Conservation (phyloP, 2,888 invertebrate genomes). For the Agriotes lineatus region DNA sequence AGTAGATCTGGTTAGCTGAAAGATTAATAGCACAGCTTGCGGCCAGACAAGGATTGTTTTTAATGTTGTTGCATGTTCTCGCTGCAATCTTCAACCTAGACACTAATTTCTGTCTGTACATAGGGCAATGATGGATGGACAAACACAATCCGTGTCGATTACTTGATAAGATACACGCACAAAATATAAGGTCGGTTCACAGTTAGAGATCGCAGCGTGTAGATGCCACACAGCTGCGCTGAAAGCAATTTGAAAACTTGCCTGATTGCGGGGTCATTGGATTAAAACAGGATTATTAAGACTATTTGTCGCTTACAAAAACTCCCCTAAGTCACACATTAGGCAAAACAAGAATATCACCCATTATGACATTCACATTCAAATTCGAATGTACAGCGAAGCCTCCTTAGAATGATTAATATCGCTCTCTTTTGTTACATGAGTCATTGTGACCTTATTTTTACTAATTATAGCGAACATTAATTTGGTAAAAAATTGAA, state of each 20-base stretch:
- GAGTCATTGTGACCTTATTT: slow-evolving; percentile 2
- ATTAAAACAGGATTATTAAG: no score
- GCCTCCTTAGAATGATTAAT: slow-evolving; percentile 5
- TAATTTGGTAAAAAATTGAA: slow-evolving; percentile 11
- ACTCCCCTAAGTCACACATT: background rate
- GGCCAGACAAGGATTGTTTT: slow-evolving; percentile 8
- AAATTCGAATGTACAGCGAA: slow-evolving; percentile 1
- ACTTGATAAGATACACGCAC: slow-evolving; percentile 35
- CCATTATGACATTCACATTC: background rate
- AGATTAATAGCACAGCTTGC: background rate
- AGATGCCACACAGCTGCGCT: slow-evolving; percentile 10
- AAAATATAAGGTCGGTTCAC: slow-evolving; percentile 31
- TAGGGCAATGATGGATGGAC: slow-evolving; percentile 32
- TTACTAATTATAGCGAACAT: slow-evolving; percentile 11
- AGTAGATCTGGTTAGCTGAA: background rate
- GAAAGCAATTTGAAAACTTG: slow-evolving; percentile 5
- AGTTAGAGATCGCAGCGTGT: slow-evolving; percentile 18
- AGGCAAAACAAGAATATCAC: background rate
- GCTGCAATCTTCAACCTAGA: slow-evolving; percentile 24
- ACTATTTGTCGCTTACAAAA: background rate
- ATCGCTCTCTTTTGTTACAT: slow-evolving; percentile 10
- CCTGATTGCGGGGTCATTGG: slow-evolving; percentile 2
- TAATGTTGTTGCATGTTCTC: slow-evolving; percentile 4
- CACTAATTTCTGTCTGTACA: slow-evolving; percentile 31
- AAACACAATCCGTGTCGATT: slow-evolving; percentile 34